A percentile compares a stretch with the other conserved stretches of the same genome.
These are phyloP conservation scores for Azemiops feae DNA, from an alignment of 2,113 vertebrate genomes.

Conservation along the genomic window DNA sequence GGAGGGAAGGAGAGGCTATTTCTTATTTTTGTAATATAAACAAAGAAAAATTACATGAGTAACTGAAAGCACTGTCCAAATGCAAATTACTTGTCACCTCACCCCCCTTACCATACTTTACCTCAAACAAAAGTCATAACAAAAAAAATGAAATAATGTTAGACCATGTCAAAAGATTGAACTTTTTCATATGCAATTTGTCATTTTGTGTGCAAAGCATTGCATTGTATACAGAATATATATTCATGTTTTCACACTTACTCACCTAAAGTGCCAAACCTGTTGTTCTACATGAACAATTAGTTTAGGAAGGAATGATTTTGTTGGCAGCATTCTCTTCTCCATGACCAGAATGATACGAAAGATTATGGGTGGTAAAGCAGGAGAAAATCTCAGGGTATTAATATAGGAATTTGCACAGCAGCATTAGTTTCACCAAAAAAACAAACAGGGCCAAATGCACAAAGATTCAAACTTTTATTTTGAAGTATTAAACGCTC, in stretches of 20 bases:
- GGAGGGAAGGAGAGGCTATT: not conserved
- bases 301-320: not conserved
- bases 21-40: constrained; percentile 15
- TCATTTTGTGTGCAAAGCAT: constrained; percentile 60
- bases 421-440: not conserved
- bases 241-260: not conserved
- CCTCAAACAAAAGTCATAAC: constrained; percentile 24
- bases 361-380: not conserved
- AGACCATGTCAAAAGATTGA: constrained; percentile 53
- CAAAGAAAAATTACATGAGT: constrained; percentile 26
- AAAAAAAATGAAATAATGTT: constrained; percentile 48
- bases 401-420: not conserved
- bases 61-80: constrained; percentile 41
- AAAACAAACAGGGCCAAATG: not conserved
- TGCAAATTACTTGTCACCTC: not conserved
- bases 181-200: constrained; percentile 55
- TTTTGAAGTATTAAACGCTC: not conserved
- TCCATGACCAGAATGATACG: not conserved
- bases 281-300: not conserved
- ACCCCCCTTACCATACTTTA: not conserved
- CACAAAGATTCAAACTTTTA: not conserved
- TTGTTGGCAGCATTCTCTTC: not conserved
- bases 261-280: not conserved
- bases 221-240: constrained; percentile 40
- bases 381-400: not conserved